phyloP scores from a whole-genome alignment of 2,888 invertebrate genomes.

The Tuberolachnus salignus region DNA sequence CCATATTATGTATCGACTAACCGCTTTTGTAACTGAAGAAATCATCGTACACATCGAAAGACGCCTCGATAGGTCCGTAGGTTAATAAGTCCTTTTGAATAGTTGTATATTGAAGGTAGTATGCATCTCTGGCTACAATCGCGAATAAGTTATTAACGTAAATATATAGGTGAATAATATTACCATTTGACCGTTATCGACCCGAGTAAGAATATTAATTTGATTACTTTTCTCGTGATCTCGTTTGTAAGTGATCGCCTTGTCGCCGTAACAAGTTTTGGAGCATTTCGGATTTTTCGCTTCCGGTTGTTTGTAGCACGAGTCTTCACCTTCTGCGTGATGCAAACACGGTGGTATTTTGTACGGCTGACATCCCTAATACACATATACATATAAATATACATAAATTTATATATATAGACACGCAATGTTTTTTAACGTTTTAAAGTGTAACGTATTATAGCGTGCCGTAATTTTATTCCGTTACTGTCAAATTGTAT shows the following conservation, averaged over 20 bases:
- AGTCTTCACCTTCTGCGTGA: not conserved
- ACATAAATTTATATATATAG: no score
- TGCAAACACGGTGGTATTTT: not conserved
- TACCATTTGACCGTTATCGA: no score
- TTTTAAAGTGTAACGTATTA: not conserved
- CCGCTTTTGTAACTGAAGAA: constrained; percentile 83
- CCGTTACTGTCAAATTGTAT: not conserved
- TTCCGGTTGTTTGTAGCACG: not conserved
- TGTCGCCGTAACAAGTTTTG: constrained; percentile 12
- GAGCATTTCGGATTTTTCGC: not conserved
- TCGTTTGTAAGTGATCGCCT: not conserved
- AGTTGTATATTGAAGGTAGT: constrained; percentile 63
- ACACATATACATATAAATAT: not conserved
- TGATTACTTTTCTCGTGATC: constrained; percentile 12
- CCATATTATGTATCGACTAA: no score
- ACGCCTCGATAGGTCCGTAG: constrained; percentile 88
- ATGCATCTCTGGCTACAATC: constrained; percentile 25
- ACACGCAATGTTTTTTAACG: not conserved
- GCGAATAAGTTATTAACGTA: not conserved
- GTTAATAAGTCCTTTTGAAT: constrained; percentile 83
- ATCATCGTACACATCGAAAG: constrained; percentile 86
- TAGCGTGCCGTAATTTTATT: not conserved
- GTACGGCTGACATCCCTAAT: constrained; percentile 39
- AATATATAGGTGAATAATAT: not conserved
- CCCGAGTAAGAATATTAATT: not conserved